Evolutionary conservation across 1,140 invertebrate genomes (phyloP), one percentile per base, ranked within the genome.

Genomic region (Diachasmimorpha longicaudata): DNA sequence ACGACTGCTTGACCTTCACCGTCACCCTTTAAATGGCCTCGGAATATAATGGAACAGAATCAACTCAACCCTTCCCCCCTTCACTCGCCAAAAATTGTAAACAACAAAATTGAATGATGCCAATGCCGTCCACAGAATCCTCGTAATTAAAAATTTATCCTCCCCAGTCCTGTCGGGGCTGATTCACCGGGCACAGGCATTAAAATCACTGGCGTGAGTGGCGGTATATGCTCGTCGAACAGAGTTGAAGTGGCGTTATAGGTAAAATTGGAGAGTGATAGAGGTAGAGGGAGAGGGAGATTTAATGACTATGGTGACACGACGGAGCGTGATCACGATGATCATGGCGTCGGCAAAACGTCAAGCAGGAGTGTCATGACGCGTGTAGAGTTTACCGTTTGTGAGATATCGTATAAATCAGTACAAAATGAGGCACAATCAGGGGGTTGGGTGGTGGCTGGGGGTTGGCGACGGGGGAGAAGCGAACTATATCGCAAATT

Each of bases 281-380:
- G n/a, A n/a, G 14, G 58, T 8, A 11, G 9, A 23, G 58, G 19
- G 16, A 9, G 23, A 19, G 16, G 23, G 58, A 52, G 16, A 63
- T 63, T 63, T 78, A 78, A 78, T 78, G 75, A 76, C 77, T 76
- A 78, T 76, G 77, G 74, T 76, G 75, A 76, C 71, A 78, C 75
- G 31, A 55, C 58, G 31, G 70, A 78, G 77, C 77, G 74, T 76
- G 74, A 74, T 78, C 66, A 74, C 71, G 71, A 77, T 70, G 77
- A 78, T 78, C 67, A 73, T 76, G 72, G 66, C 52, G 72, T 31
- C 39, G 69, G 36, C n/a, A 76, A 75, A 72, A 58, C 25, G 74
- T 69, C 74, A 46, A 37, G 23, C 36, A 44, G 14, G 14, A 44
- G 37, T 25, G 36, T 31, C 46, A 72, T 63, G 70, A 77, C 44